phyloP scores from a whole-genome alignment of 2,888 invertebrate species.

The Drosophila nigritarsus region DNA sequence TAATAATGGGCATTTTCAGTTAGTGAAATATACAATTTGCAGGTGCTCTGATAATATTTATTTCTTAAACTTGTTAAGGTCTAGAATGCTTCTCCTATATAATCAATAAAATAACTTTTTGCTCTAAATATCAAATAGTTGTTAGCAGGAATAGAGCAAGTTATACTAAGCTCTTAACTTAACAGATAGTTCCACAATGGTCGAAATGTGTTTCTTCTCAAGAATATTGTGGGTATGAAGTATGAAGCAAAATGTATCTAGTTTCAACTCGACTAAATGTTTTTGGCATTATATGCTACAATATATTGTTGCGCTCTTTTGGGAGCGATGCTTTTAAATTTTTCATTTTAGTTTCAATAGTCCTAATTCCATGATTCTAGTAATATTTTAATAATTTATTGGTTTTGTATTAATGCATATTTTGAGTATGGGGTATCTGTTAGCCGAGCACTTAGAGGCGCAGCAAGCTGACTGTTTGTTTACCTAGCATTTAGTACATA shows the following conservation, averaged over 20 bases:
- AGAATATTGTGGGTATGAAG: neutral
- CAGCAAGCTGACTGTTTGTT: slow-evolving; percentile 16
- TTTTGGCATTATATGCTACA: neutral
- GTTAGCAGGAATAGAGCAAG: neutral
- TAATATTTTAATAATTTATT: neutral
- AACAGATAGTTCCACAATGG: neutral
- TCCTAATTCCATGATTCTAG: neutral
- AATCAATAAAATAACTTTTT: neutral
- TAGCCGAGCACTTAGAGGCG: neutral
- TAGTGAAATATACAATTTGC: neutral
- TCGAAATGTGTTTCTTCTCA: neutral
- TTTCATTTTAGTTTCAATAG: neutral
- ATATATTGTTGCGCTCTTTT: neutral
- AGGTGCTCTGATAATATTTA: neutral
- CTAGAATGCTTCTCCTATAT: neutral
- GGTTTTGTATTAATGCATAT: neutral
- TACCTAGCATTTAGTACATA: slow-evolving; percentile 32
- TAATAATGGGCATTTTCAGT: slow-evolving; percentile 4
- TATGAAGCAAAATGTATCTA: neutral
- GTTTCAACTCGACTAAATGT: neutral
- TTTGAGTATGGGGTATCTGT: slow-evolving; percentile 3
- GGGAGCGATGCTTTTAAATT: neutral
- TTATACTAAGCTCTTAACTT: neutral
- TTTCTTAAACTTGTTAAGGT: neutral
- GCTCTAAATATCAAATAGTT: neutral